phyloP scores from a whole-genome alignment of 2,113 vertebrate genomes.

The Perca schrenkii region DNA sequence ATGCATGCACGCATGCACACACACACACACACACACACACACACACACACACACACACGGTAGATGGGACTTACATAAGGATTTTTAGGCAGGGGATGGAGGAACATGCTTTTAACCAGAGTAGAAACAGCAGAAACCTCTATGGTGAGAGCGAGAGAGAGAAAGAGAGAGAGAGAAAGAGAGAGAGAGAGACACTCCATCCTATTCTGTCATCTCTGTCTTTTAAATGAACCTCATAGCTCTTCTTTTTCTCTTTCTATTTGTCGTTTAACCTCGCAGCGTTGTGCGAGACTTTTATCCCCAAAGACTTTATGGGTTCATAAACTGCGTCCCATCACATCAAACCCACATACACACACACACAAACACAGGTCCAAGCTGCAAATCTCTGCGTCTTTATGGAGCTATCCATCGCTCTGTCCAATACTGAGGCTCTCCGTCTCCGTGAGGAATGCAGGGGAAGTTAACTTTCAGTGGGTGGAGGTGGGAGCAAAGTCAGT shows the following conservation, averaged over 20 bases:
- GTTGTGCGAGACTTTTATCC: conserved; percentile 65
- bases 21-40: too few species aligned
- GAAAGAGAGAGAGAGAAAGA: not conserved
- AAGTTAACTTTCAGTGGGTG: conserved; percentile 54
- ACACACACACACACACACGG: too few species aligned
- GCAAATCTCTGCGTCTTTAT: conserved; percentile 67
- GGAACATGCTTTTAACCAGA: conserved; percentile 43
- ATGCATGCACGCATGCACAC: not conserved
- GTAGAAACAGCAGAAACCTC: conserved; percentile 23
- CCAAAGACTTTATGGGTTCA: conserved; percentile 71
- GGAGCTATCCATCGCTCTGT: conserved; percentile 56
- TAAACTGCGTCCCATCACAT: conserved; percentile 61
- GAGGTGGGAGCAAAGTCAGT: conserved; percentile 53
- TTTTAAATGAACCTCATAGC: conserved; percentile 50
- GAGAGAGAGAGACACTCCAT: not conserved
- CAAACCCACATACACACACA: conserved; percentile 29
- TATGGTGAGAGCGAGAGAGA: not conserved
- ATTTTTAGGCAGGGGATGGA: conserved; percentile 16
- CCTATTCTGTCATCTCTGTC: conserved; percentile 2
- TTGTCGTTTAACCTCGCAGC: conserved; percentile 58
- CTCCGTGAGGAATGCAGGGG: conserved; percentile 41
- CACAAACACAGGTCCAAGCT: conserved; percentile 18
- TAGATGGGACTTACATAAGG: conserved; percentile 40
- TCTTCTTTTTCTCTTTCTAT: conserved; percentile 42
- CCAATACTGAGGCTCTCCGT: conserved; percentile 24